Evolutionary conservation across 1,140 invertebrate genomes (phyloP).

Genomic region (Apocrypta bakeri): DNA sequence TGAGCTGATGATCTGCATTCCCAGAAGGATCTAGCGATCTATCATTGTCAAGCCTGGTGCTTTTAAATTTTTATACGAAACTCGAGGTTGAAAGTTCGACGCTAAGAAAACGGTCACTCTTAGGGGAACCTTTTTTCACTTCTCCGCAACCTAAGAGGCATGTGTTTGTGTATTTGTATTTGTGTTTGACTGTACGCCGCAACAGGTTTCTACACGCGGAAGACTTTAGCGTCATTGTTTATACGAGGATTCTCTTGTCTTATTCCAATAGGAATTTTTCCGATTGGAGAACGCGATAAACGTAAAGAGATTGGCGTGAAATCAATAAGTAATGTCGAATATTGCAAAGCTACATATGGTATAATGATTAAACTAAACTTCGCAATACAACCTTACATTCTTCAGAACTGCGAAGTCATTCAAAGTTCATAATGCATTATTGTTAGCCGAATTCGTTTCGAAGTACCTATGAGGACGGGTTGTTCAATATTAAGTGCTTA

Average conservation of each 20-base stretch:
- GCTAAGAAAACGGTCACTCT: background rate
- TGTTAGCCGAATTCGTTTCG: no score
- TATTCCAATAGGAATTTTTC: background rate
- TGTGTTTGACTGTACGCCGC: no score
- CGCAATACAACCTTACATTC: no score
- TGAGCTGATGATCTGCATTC: conserved; percentile 4
- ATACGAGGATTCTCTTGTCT: background rate
- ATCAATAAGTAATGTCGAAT: background rate
- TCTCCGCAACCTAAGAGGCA: no score
- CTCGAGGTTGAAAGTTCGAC: background rate
- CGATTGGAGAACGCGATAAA: background rate
- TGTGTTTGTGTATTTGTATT: no score
- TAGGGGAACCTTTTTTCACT: background rate
- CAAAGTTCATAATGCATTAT: no score
- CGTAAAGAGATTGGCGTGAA: background rate
- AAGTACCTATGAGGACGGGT: no score
- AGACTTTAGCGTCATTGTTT: background rate
- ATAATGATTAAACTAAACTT: no score
- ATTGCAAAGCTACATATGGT: no score
- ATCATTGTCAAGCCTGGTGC: background rate
- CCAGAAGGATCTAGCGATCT: conserved; percentile 16
- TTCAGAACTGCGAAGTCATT: no score
- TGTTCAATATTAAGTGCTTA: background rate
- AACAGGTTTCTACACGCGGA: background rate
- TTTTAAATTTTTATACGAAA: background rate